Evolutionary conservation across 1,140 invertebrate genomes (phyloP).

Genomic region (Diploscapter pachys): DNA sequence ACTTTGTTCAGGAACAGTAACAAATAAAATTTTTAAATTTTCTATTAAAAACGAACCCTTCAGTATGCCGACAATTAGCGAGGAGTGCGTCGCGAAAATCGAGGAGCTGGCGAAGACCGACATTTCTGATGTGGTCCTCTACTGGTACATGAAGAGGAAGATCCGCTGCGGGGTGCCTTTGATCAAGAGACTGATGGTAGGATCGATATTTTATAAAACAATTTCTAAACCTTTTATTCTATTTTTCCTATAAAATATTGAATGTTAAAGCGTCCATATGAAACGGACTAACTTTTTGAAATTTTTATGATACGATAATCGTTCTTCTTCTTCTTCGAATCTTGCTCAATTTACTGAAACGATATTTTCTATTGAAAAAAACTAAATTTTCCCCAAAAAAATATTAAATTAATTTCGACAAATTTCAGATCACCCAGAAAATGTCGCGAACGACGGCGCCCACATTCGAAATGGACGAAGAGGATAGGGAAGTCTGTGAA

Average conservation of each 20-base stretch:
- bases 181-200: constrained; percentile 68
- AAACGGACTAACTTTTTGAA: too few relatives aligned
- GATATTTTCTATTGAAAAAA: neutral
- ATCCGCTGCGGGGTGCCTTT: constrained; percentile 90
- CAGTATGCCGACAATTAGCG: constrained; percentile 13
- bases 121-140: constrained; percentile 53
- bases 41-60: neutral
- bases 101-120: neutral
- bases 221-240: neutral
- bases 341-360: too few relatives aligned
- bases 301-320: too few relatives aligned
- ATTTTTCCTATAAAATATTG: constrained; percentile 4
- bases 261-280: neutral
- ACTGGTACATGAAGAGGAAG: constrained; percentile 89
- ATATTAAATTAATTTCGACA: too few relatives aligned
- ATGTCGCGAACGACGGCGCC: neutral
- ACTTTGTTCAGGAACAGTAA: too few relatives aligned
- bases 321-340: too few relatives aligned
- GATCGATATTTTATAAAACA: neutral
- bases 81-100: constrained; percentile 23
- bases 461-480: constrained; percentile 1
- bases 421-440: neutral
- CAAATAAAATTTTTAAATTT: too few relatives aligned
- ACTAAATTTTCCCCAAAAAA: neutral
- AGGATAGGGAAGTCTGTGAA: constrained; percentile 1